Percentiles rank a stretch among this genome's conserved stretches.
Evolutionary conservation across 2,797 vertebrate species (phyloP).

Genomic region (Crax fasciolata): DNA sequence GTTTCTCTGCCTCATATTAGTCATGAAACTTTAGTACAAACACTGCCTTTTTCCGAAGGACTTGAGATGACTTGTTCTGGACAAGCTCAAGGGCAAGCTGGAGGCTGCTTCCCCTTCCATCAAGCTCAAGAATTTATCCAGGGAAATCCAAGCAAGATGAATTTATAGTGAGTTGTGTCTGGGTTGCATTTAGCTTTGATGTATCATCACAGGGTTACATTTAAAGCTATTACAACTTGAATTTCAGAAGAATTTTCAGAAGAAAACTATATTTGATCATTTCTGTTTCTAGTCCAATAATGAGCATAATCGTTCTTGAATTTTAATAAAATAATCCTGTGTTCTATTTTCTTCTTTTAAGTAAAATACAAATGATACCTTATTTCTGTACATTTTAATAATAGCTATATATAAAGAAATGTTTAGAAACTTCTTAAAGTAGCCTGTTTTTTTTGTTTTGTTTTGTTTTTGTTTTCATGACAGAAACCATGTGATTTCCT

Average conservation of each 20-base stretch:
- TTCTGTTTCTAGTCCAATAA: neutral
- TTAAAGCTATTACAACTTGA: neutral
- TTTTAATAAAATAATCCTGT: neutral
- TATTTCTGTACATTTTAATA: neutral
- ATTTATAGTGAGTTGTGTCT: neutral
- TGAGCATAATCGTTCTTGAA: neutral
- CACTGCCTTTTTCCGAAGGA: neutral
- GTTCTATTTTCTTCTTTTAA: neutral
- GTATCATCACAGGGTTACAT: neutral
- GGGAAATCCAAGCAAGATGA: neutral
- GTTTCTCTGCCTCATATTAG: neutral
- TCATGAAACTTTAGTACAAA: neutral
- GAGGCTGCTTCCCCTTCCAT: neutral
- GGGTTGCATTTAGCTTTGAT: neutral
- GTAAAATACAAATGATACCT: conserved; percentile 23
- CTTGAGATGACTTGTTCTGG: neutral
- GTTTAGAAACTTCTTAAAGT: neutral
- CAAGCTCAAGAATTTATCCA: neutral
- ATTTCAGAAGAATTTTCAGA: neutral
- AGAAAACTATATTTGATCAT: neutral
- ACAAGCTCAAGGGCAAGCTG: neutral
- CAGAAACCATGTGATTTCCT: conserved; percentile 21
- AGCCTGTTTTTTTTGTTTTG: neutral
- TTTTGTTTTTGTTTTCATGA: neutral
- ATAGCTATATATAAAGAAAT: neutral